Base-by-base conservation (phyloP, 2,113 vertebrate species). In the Dolichotis patagonum region DNA sequence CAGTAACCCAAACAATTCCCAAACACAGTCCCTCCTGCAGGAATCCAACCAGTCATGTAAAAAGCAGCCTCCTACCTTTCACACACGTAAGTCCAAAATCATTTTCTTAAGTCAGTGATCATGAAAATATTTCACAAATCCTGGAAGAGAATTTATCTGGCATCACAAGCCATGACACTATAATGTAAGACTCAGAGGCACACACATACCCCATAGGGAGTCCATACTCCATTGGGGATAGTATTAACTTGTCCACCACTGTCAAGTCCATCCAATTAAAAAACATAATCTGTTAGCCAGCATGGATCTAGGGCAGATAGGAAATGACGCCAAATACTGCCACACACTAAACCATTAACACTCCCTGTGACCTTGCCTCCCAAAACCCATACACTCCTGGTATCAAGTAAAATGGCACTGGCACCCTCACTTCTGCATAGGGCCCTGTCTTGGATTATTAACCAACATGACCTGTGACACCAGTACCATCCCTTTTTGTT, bases 211-310 rank as follows among this genome's bases (percentile, higher is more conserved):
- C 30, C 22, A 46, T 19, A 12, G 10, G 17, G 17, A 11, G 24
- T 0, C 28, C n/a, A 54, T 0, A 30, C 14, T n/a, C 38, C 62
- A 46, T 52, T 7, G 0, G 2, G 14, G 4, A 4, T 7, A 38
- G 22, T 1, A 22, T 13, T 49, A 41, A 63, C 38, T 11, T 35
- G 5, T 4, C 43, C 7, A 30, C 41, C 56, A 24, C 38, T 58
- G 80, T 13, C 56, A 62, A 20, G 5, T 38, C 65, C 28, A 84
- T n/a, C 62, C 43, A 43, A 85, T 63, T 22, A 52, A 46, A 73
- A 73, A 82, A 19, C 5, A 0, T 19, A 38, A 56, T 1, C 62
- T 71, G 26, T 22, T 43, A 14, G 69, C 26, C 38, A 77, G 3
- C 1, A 2, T 24, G n/a, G 22, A 16, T 91, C 60, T 22, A 14